These are phyloP conservation scores for Strix aluco DNA, from an alignment of 2,113 vertebrate species.

Conservation along the genomic window DNA sequence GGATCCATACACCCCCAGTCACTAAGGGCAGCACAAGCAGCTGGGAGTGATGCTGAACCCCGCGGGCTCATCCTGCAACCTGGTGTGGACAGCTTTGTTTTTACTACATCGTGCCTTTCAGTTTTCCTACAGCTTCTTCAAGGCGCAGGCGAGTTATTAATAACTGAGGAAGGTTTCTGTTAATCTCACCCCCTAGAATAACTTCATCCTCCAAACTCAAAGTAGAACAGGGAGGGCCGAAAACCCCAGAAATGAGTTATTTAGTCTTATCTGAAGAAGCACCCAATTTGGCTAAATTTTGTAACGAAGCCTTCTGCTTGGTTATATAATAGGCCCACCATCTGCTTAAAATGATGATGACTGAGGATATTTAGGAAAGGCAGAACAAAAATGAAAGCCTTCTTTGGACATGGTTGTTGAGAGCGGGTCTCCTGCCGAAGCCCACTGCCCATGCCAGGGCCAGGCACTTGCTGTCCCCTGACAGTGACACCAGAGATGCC, in stretches of 20 bases:
- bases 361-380: neutral
- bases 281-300: neutral
- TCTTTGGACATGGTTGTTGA: neutral
- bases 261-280: neutral
- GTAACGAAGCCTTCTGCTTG: neutral
- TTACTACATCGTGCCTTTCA: neutral
- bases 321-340: neutral
- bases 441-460: rapidly evolving
- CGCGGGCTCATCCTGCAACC: rapidly evolving
- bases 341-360: neutral
- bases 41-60: neutral
- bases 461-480: neutral
- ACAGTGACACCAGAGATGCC: neutral
- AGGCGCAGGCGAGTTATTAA: neutral
- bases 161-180: neutral
- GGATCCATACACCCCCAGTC: rapidly evolving
- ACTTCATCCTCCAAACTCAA: neutral
- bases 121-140: neutral
- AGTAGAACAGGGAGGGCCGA: neutral
- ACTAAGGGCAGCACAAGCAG: neutral
- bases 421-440: rapidly evolving
- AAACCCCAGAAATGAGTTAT: neutral
- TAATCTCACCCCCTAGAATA: neutral
- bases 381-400: neutral
- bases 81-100: too few species aligned